Percentiles rank a stretch among this genome's conserved stretches.
Conservation (phyloP, 2,888 invertebrate species). For the Acrocyrtus sp. region DNA sequence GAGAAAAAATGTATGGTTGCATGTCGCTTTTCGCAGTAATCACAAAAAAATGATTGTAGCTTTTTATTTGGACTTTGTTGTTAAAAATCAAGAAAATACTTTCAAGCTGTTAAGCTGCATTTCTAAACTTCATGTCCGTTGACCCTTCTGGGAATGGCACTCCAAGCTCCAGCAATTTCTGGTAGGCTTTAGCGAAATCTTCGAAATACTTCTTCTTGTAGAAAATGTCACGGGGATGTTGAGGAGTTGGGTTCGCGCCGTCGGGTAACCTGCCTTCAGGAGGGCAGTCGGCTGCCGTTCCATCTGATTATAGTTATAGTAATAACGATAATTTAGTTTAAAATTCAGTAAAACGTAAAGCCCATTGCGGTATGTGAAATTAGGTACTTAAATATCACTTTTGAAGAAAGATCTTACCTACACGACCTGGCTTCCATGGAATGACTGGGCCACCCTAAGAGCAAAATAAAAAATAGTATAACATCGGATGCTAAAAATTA, state of each 20-base stretch:
- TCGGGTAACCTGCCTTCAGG: constrained; percentile 57
- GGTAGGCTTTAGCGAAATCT: constrained; percentile 54
- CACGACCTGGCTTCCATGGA: constrained; percentile 55
- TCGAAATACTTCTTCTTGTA: constrained; percentile 49
- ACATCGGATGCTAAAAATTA: not conserved
- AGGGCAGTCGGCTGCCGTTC: constrained; percentile 50
- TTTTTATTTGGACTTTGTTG: too few species aligned
- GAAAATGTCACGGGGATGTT: constrained; percentile 55
- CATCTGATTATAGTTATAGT: constrained; percentile 30
- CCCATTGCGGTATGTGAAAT: not conserved
- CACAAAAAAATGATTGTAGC: too few species aligned
- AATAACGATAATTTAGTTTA: too few species aligned
- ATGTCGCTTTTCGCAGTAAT: too few species aligned
- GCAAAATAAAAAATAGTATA: not conserved
- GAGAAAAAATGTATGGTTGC: too few species aligned
- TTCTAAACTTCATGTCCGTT: constrained; percentile 45
- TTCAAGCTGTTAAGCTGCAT: constrained; percentile 23
- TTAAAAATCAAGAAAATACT: too few species aligned
- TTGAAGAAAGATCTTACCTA: constrained; percentile 36
- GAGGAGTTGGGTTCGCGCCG: constrained; percentile 50
- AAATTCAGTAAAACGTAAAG: too few species aligned
- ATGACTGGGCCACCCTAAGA: constrained; percentile 55
- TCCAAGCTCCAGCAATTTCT: constrained; percentile 51
- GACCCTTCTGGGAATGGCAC: constrained; percentile 51
- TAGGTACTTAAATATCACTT: not conserved